Evolutionary conservation across 2,888 invertebrate genomes (phyloP).

Genomic region (Lithophane semibrunnea): DNA sequence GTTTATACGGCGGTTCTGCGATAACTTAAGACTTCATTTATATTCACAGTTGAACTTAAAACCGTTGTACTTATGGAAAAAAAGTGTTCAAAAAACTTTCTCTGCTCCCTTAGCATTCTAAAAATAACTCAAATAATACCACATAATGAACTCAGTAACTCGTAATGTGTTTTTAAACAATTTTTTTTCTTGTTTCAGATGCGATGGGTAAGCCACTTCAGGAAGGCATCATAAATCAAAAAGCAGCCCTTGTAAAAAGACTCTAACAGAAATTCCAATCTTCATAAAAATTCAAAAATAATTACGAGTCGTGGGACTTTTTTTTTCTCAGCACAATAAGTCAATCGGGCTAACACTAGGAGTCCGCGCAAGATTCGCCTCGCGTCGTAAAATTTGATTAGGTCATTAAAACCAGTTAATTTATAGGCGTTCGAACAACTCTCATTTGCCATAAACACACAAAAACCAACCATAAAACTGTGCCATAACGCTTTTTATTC

Average conservation of each 20-base stretch:
- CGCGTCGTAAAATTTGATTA: constrained; percentile 91
- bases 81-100: constrained; percentile 37
- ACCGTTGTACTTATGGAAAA: background rate
- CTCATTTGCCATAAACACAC: constrained; percentile 83
- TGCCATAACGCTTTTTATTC: constrained; percentile 72
- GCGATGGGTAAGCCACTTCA: constrained; percentile 93
- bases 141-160: constrained; percentile 60
- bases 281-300: constrained; percentile 89
- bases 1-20: too few species aligned
- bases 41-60: background rate
- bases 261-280: constrained; percentile 89
- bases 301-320: constrained; percentile 79
- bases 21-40: constrained; percentile 12
- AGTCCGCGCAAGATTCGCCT: constrained; percentile 87
- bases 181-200: constrained; percentile 93
- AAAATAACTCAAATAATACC: constrained; percentile 61
- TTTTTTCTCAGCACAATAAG: constrained; percentile 85
- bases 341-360: constrained; percentile 89
- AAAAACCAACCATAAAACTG: constrained; percentile 81
- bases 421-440: constrained; percentile 87
- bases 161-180: constrained; percentile 68
- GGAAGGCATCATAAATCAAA: constrained; percentile 86
- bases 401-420: constrained; percentile 90
- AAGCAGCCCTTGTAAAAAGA: constrained; percentile 79
- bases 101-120: constrained; percentile 43